These are phyloP conservation scores for Heterodera carotae DNA, from an alignment of 1,140 invertebrate species.

Conservation along the genomic window DNA sequence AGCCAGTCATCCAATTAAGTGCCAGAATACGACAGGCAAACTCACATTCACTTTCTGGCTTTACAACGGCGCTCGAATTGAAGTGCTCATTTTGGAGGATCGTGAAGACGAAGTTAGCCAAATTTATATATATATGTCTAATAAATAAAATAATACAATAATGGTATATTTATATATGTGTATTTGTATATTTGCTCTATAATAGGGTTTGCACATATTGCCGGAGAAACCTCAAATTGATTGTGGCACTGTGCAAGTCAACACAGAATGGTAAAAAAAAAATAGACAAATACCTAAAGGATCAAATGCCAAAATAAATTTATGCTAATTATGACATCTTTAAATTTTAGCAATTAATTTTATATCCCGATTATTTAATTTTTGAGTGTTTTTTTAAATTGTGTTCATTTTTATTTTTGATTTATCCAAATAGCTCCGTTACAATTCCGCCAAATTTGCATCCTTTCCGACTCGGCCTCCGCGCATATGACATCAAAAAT, in stretches of 20 bases:
- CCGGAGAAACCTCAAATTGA: conserved; percentile 63
- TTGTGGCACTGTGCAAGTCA: conserved; percentile 57
- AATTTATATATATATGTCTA: conserved; percentile 13
- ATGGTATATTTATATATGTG: too few species aligned
- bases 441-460: conserved; percentile 54
- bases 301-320: not conserved
- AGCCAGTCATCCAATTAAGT: conserved; percentile 50
- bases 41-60: conserved; percentile 59
- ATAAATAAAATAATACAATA: not conserved
- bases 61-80: conserved; percentile 61
- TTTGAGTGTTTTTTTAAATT: too few species aligned
- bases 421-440: conserved; percentile 35
- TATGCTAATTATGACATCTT: conserved; percentile 2
- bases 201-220: conserved; percentile 34
- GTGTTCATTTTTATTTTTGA: not conserved
- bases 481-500: conserved; percentile 59
- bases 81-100: conserved; percentile 61
- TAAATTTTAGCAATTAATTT: not conserved
- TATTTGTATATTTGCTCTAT: too few species aligned
- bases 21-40: conserved; percentile 29
- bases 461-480: conserved; percentile 56
- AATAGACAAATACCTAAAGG: conserved; percentile 48
- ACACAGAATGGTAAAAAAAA: conserved; percentile 58
- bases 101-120: conserved; percentile 25
- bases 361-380: not conserved